These are phyloP conservation scores for Semaprochilodus insignis DNA, from an alignment of 2,797 vertebrate genomes.

Conservation along the genomic window DNA sequence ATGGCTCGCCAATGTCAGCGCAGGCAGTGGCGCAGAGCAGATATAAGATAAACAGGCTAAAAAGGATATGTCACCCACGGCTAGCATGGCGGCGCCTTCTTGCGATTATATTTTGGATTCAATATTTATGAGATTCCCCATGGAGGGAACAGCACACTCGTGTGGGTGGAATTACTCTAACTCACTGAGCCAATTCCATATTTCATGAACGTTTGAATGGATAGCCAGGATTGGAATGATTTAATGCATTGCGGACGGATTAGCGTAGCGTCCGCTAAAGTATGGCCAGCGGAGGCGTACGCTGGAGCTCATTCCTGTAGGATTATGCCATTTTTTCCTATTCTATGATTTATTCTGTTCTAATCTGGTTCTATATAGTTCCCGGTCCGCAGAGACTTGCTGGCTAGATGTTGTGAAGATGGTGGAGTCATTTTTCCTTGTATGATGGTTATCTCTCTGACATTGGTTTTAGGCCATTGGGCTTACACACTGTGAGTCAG, in stretches of 20 bases:
- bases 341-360: neutral
- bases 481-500: conserved; percentile 52
- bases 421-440: conserved; percentile 38
- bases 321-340: neutral
- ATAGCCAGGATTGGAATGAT: conserved; percentile 3
- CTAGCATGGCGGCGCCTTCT: neutral
- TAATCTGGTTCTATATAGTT: neutral
- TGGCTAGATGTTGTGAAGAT: conserved; percentile 18
- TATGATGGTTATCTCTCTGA: conserved; percentile 57
- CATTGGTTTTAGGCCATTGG: conserved; percentile 51
- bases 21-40: neutral
- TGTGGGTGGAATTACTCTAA: conserved; percentile 24
- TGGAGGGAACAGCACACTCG: neutral
- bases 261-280: neutral
- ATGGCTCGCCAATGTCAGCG: neutral
- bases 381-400: neutral
- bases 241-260: neutral
- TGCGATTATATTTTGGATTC: conserved; percentile 10
- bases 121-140: conserved; percentile 22
- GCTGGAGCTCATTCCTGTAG: neutral
- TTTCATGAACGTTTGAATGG: conserved; percentile 24
- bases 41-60: conserved; percentile 13
- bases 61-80: conserved; percentile 9
- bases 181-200: conserved; percentile 14
- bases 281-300: too few relatives aligned